phyloP scores from a whole-genome alignment of 2,113 vertebrate species.

The Odocoileus hemionus region DNA sequence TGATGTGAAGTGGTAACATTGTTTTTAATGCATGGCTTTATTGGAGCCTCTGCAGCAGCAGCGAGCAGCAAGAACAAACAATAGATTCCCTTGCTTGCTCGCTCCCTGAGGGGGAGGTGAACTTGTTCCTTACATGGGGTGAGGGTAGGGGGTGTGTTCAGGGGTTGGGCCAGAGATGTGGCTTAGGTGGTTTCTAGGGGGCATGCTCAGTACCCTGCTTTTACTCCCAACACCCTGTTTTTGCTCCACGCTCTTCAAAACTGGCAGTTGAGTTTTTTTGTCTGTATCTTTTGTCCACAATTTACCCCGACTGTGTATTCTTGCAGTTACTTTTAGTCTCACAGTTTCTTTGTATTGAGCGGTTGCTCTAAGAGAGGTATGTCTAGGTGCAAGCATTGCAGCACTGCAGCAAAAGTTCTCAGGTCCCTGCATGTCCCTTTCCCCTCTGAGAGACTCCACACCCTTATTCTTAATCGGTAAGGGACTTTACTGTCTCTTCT shows the following conservation, averaged over 20 bases:
- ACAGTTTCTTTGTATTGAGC: not conserved
- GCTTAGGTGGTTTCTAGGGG: not conserved
- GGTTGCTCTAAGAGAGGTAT: not conserved
- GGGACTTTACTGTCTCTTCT: not conserved
- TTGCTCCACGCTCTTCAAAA: not conserved
- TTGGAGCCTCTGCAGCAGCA: not conserved
- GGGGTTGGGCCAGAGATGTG: no score
- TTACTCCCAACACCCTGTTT: not conserved
- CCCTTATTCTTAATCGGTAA: not conserved
- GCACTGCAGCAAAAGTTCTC: not conserved
- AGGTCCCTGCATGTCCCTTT: not conserved
- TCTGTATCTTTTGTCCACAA: not conserved
- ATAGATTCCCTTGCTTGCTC: not conserved
- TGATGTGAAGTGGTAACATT: not conserved
- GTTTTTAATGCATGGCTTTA: not conserved
- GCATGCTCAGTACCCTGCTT: not conserved
- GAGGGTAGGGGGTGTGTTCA: not conserved
- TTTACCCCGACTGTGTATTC: not conserved
- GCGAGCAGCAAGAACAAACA: not conserved
- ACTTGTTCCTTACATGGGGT: not conserved
- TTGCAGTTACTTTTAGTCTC: not conserved
- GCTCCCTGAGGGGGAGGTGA: not conserved
- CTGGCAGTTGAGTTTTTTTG: not conserved
- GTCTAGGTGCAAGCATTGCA: not conserved
- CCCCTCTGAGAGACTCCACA: not conserved